phyloP scores from a whole-genome alignment of 2,797 vertebrate genomes.

The Aldrovandia affinis region DNA sequence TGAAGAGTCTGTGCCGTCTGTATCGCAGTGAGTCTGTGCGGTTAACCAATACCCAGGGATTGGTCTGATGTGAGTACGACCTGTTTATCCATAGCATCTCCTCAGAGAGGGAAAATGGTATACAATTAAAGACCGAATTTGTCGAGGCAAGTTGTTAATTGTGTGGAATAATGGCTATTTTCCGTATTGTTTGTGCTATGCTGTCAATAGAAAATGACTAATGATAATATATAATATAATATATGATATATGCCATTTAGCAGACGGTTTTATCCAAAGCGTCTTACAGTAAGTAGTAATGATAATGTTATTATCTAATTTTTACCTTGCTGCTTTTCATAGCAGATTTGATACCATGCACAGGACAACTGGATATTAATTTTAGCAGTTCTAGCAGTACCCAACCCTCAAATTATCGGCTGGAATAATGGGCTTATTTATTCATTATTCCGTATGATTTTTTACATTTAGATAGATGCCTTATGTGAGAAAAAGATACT shows the following conservation, averaged over 20 bases:
- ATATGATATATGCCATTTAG: too few relatives aligned
- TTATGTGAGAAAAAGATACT: not conserved
- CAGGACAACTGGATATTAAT: not conserved
- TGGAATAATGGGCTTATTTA: too few relatives aligned
- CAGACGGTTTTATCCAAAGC: too few relatives aligned
- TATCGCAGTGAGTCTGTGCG: not conserved
- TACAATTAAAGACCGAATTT: not conserved
- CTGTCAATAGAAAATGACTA: not conserved
- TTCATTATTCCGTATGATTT: too few relatives aligned
- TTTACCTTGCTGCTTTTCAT: not conserved
- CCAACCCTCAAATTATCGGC: too few relatives aligned
- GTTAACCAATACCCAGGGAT: constrained; percentile 4
- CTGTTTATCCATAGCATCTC: constrained; percentile 57
- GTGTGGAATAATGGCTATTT: not conserved
- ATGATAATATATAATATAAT: too few relatives aligned
- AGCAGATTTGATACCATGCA: not conserved
- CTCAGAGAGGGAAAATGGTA: constrained; percentile 31
- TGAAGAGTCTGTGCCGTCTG: not conserved
- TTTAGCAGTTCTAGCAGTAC: too few relatives aligned
- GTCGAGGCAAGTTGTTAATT: not conserved
- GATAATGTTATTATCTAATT: not conserved
- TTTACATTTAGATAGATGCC: too few relatives aligned
- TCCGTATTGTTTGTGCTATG: not conserved
- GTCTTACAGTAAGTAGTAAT: too few relatives aligned
- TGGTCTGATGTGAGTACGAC: constrained; percentile 60